These are phyloP conservation scores for Antennarius striatus DNA, from an alignment of 2,113 vertebrate genomes.

Conservation along the genomic window DNA sequence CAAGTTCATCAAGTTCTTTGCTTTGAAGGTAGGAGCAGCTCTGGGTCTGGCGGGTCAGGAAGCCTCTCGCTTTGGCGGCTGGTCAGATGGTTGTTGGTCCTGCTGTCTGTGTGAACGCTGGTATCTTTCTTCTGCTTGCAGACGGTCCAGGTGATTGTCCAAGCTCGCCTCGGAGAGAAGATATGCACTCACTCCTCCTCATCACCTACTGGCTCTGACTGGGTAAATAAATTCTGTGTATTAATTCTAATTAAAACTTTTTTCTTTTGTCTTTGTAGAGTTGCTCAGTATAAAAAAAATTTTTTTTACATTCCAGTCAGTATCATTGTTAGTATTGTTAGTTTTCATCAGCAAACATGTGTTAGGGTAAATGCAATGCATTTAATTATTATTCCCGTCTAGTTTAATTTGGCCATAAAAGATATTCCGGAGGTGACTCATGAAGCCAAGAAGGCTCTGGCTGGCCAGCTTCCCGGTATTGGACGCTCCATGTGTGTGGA, in stretches of 20 bases:
- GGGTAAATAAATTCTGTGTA: constrained; percentile 80
- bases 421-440: constrained; percentile 98
- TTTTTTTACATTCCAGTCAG: background rate
- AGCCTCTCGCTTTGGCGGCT: no score
- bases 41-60: no score
- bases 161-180: constrained; percentile 96
- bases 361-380: no score
- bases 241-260: background rate
- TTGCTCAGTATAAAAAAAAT: background rate
- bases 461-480: constrained; percentile 92
- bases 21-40: constrained; percentile 87
- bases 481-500: constrained; percentile 98
- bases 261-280: background rate
- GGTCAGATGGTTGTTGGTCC: no score
- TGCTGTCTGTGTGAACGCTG: background rate
- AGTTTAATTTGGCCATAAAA: constrained; percentile 99
- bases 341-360: no score
- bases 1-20: constrained; percentile 99
- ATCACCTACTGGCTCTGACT: constrained; percentile 97
- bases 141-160: constrained; percentile 98
- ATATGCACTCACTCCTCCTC: constrained; percentile 95
- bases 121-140: constrained; percentile 45
- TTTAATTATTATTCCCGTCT: constrained; percentile 4
- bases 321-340: no score
- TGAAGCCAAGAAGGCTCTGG: constrained; percentile 98